Evolutionary conservation across 2,113 vertebrate genomes (phyloP), one percentile per base, ranked within the genome.

Genomic region (Kryptolebias marmoratus): DNA sequence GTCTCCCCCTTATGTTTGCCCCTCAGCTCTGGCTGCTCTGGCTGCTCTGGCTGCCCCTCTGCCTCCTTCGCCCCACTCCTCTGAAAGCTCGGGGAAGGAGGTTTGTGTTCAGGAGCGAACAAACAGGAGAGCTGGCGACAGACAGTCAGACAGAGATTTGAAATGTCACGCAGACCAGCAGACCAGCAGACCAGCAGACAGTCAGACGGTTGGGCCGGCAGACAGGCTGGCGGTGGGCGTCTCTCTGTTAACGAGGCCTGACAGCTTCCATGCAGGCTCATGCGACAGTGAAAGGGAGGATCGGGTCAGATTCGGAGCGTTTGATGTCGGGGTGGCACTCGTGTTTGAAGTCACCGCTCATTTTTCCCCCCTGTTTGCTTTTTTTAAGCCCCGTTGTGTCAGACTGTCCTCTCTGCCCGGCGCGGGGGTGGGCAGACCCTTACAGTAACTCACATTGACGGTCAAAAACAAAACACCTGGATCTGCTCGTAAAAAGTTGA

Each of bases 181-280:
- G 72, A 45, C 10, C 72, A 4, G 62, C 66, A 50, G 72, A 45
- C 10, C 72, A 4, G 62, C 66, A 52, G 77, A 64, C 82, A 74
- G 81, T 66, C 65, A 50, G 80, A 66, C 75, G 56, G 76, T 61
- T 72, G 75, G 79, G 76, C 58, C 64, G 66, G 82, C 82, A 90
- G 89, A 89, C 83, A 87, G 82, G 73, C 85, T 72, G 85, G 85
- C 84, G 63, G 78, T 90, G 80, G 77, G 78, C 66, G 71, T 85
- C 78, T 85, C 82, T 83, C 63, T 13, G 44, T 68, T 90, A 90
- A 90, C 73, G 49, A 88, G 86, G 85, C 78, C 85, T 87, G 89
- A 87, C 89, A 90, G 85, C 72, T 83, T 87, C 82, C 79, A 81
- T 84, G 85, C 74, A 61, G 76, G 63, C 82, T 84, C 83, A 82